Evolutionary conservation across 2,888 invertebrate genomes (phyloP), one percentile per base, ranked within the genome.

Genomic region (Cephus pygmeus): DNA sequence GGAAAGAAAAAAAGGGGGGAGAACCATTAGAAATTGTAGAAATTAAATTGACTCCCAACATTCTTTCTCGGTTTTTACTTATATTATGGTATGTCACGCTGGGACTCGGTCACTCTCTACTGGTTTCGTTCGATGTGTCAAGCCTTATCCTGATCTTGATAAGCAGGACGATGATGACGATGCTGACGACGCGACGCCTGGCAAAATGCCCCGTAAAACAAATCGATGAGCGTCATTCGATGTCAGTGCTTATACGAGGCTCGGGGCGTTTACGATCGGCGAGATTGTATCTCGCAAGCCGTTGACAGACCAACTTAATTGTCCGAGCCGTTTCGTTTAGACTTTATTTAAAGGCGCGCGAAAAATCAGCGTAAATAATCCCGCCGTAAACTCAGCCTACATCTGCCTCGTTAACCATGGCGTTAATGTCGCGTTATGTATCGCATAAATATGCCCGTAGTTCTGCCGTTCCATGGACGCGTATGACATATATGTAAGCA

Each of bases 271-370:
- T 36, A 78, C 69, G 56, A 35, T 78, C 79, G 77, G 34, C 79
- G 79, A 81, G 85, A 86, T 87, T 79, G 81, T 85, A 86, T 86
- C 86, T 85, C 80, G 77, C 83, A 79, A 80, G 75, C 75, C 81
- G 83, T 82, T 84, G 82, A 85, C 85, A 84, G 83, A 81, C 85
- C 82, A 79, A 81, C 81, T 85, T 83, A 84, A 86, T 86, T 86
- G 84, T 84, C 80, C 81, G 80, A 56, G 79, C 79, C 83, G 79
- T 84, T 84, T 84, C 84, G 77, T 75, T 76, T 73, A 79, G 73
- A 74, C 69, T 76, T 78, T 81, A 83, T 84, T 82, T 84, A 81
- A 79, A 75, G 75, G 75, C 73, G 76, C 77, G 78, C 78, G 77
- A 80, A 78, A 76, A 76, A 76, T 76, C 76, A 35, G 69, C 78